Evolutionary conservation across 2,888 invertebrate species (phyloP), one percentile per base, ranked within the genome.

Genomic region (Nezara viridula): DNA sequence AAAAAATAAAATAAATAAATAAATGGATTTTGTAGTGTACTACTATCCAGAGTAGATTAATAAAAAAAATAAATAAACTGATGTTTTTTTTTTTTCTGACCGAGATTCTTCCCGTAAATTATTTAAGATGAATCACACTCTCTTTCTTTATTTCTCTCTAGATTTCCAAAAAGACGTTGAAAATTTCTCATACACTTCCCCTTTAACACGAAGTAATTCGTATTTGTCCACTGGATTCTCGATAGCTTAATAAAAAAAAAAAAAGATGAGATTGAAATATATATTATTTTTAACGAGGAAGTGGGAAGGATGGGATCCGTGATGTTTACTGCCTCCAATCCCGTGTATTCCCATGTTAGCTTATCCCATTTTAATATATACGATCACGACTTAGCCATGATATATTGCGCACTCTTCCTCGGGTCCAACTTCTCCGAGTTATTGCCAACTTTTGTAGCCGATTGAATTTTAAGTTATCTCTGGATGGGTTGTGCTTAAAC

Each of bases 291-390:
- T 44, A 81, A 81, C 44, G 44, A 81, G 81, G 81, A 81, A 81
- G 81, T 47, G n/a, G 44, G 81, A n/a, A 44, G 81, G 44, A 81
- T 81, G 81, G 81, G 81, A 14, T 81, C 81, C 81, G 81, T 81
- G 81, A 81, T 81, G 81, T 81, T 81, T 86, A 86, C 66, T 86
- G 50, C 86, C 86, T 86, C 52, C 86, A 86, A 86, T 86, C 86
- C 81, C 55, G 86, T 55, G 86, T 86, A 60, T 86, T 86, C 55
- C 86, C 86, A 55, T 60, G 86, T 86, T 55, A 21, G 16, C 14
- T 86, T 86, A 86, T 86, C 52, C 86, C 50, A 52, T 86, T 86
- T 86, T 86, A 86, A 86, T 86, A 55, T 86, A 86, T 86, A 86
- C 86, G 52, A 86, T 86, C 86, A 86, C 86, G 86, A 86, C 86